These are phyloP conservation scores for Chrysina gloriosa DNA, from an alignment of 2,888 invertebrate genomes.

Conservation along the genomic window DNA sequence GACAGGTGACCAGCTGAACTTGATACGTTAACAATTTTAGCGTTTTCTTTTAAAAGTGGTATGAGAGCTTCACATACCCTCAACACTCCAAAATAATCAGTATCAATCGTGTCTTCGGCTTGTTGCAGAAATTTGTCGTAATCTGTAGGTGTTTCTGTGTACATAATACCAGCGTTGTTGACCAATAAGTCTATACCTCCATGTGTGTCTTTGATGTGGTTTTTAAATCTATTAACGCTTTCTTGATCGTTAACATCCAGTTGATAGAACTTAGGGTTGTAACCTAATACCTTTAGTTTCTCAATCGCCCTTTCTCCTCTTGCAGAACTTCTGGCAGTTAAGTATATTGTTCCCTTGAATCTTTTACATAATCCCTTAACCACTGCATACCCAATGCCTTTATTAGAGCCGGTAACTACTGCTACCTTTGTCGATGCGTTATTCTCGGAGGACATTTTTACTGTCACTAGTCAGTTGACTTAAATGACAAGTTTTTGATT, in stretches of 20 bases:
- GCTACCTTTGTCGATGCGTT: constrained; percentile 3
- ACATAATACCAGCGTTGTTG: constrained; percentile 78
- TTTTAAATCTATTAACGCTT: constrained; percentile 71
- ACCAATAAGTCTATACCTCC: constrained; percentile 79
- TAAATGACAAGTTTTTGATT: background rate
- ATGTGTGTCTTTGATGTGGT: constrained; percentile 71
- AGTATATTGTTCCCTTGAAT: constrained; percentile 76
- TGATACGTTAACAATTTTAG: constrained; percentile 80
- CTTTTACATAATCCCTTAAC: constrained; percentile 76
- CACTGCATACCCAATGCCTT: constrained; percentile 77
- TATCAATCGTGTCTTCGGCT: constrained; percentile 75
- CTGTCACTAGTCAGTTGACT: background rate
- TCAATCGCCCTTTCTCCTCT: constrained; percentile 72
- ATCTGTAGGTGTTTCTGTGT: constrained; percentile 15
- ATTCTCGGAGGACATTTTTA: constrained; percentile 6
- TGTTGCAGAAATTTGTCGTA: constrained; percentile 61
- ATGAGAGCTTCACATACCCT: constrained; percentile 76
- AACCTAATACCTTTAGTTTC: constrained; percentile 68
- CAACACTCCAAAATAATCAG: constrained; percentile 78
- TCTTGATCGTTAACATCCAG: constrained; percentile 74
- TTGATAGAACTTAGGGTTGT: constrained; percentile 73
- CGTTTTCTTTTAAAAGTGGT: constrained; percentile 75
- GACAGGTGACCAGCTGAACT: constrained; percentile 75
- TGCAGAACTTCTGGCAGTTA: constrained; percentile 73
- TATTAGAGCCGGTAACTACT: constrained; percentile 77